A percentile compares a stretch with the other conserved stretches of the same genome.
phyloP scores from a whole-genome alignment of 2,888 invertebrate genomes.

The Chaetogeoica ovagalla region DNA sequence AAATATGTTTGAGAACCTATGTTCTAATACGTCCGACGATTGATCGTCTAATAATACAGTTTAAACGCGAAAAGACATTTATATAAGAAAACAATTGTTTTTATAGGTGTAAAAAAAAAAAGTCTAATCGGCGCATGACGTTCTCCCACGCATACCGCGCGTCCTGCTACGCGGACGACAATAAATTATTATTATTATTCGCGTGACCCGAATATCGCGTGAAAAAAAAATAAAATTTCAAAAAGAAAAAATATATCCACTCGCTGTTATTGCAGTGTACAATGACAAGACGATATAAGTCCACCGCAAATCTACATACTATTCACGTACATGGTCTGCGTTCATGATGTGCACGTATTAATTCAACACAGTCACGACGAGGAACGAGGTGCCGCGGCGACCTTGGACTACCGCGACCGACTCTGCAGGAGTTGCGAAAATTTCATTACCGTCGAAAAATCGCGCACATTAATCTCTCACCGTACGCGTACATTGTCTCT shows the following conservation, averaged over 20 bases:
- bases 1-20: too few relatives aligned
- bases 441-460: slow-evolving; percentile 22
- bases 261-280: neutral
- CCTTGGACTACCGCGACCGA: slow-evolving; percentile 36
- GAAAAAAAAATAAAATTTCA: slow-evolving; percentile 2
- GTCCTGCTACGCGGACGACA: neutral
- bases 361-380: slow-evolving; percentile 42
- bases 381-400: slow-evolving; percentile 14
- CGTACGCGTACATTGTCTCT: neutral
- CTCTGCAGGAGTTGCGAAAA: slow-evolving; percentile 34
- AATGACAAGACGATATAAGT: slow-evolving; percentile 13
- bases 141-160: slow-evolving; percentile 34
- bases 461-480: neutral
- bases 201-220: slow-evolving; percentile 48
- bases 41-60: too few relatives aligned
- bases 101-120: slow-evolving; percentile 14
- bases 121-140: slow-evolving; percentile 22
- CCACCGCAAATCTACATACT: slow-evolving; percentile 1
- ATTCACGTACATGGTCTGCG: neutral
- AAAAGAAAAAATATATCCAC: neutral
- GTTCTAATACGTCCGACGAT: too few relatives aligned
- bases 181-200: neutral
- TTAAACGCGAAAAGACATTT: too few relatives aligned
- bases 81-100: neutral
- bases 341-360: neutral